These are phyloP conservation scores for Lepidurus arcticus DNA, from an alignment of 1,140 invertebrate genomes.

Conservation along the genomic window DNA sequence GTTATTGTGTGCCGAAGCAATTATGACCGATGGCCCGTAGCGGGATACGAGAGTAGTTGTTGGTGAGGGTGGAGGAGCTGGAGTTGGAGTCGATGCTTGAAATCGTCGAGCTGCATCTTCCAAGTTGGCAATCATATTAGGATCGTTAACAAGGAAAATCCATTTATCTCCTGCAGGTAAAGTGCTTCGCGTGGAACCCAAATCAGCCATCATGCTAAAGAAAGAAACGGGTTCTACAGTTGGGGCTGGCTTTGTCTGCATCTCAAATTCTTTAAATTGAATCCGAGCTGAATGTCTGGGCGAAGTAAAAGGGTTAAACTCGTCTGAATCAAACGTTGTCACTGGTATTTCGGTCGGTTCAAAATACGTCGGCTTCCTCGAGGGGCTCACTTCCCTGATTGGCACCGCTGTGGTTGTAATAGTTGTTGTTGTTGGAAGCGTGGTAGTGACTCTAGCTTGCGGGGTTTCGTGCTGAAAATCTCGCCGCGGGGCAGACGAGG, in stretches of 20 bases:
- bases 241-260: not conserved
- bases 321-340: not conserved
- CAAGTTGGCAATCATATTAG: constrained; percentile 30
- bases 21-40: not conserved
- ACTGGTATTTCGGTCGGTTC: not conserved
- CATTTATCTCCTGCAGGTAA: not conserved
- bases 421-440: not conserved
- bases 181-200: not conserved
- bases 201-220: constrained; percentile 3
- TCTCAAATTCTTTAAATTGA: not conserved
- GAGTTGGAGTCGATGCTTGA: not conserved
- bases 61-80: not conserved
- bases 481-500: not conserved
- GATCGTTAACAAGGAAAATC: constrained; percentile 27
- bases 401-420: not conserved
- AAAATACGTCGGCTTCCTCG: not conserved
- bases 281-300: not conserved
- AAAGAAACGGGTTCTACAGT: not conserved
- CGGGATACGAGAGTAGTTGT: not conserved
- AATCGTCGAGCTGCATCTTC: not conserved
- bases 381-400: not conserved
- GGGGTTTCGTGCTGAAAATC: not conserved
- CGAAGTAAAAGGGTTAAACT: not conserved
- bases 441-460: too few relatives aligned
- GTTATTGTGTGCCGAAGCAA: too few relatives aligned